A percentile compares a stretch with the other conserved stretches of the same genome.
phyloP scores from a whole-genome alignment of 2,888 invertebrate genomes.

The Meteorus cinctellus region DNA sequence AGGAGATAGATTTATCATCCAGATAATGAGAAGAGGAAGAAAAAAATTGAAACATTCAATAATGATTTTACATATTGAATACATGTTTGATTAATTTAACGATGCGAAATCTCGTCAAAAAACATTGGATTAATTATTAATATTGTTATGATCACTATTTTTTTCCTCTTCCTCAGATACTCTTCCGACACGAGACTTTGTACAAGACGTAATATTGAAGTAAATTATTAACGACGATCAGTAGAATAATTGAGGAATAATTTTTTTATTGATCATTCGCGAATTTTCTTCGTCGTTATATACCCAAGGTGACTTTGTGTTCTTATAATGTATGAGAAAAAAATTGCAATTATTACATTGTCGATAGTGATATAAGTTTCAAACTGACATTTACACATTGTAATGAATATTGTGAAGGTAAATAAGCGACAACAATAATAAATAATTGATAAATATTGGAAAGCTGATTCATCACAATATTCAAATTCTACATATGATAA shows the following conservation, averaged over 20 bases:
- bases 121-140: constrained; percentile 2
- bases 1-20: background rate
- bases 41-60: background rate
- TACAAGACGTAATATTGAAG: background rate
- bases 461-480: too few species aligned
- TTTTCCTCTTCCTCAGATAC: background rate
- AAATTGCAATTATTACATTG: background rate
- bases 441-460: too few species aligned
- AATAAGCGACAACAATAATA: too few species aligned
- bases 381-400: too few species aligned
- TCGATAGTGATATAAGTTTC: too few species aligned
- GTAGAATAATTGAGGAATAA: background rate
- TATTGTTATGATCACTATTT: background rate
- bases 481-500: too few species aligned
- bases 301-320: background rate
- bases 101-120: background rate
- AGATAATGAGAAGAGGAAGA: background rate
- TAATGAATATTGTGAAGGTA: too few species aligned
- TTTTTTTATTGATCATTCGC: constrained; percentile 18
- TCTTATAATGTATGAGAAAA: background rate
- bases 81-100: background rate
- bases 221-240: background rate
- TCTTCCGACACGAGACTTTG: background rate
- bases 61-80: background rate
- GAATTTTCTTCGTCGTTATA: constrained; percentile 3